phyloP scores from a whole-genome alignment of 1,140 invertebrate genomes.

The Drosophila takahashii region DNA sequence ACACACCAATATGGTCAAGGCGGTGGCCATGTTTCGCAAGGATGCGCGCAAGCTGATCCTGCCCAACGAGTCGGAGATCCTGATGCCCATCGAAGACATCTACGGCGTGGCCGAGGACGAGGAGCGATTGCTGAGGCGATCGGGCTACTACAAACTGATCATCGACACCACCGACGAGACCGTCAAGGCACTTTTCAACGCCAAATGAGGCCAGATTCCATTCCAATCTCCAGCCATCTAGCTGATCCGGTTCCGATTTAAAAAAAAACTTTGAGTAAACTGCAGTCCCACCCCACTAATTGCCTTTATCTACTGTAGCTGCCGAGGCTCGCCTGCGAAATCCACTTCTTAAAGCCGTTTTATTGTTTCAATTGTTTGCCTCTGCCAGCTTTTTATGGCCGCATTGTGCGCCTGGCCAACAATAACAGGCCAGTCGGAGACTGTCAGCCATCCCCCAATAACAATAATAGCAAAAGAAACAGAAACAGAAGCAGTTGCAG shows the following conservation, averaged over 20 bases:
- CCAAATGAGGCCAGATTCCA: conserved; percentile 34
- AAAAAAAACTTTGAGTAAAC: conserved; percentile 30
- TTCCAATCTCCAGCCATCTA: background rate
- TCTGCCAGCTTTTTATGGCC: conserved; percentile 69
- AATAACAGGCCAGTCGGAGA: conserved; percentile 45
- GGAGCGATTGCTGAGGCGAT: conserved; percentile 52
- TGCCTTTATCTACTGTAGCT: conserved; percentile 56
- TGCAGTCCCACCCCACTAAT: conserved; percentile 36
- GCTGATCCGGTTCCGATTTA: conserved; percentile 15
- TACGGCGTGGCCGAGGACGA: conserved; percentile 75
- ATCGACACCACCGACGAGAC: conserved; percentile 69
- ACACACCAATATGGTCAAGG: conserved; percentile 69
- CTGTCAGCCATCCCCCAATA: conserved; percentile 32
- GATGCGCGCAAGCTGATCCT: conserved; percentile 74
- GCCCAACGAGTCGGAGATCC: conserved; percentile 75
- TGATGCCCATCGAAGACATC: conserved; percentile 77
- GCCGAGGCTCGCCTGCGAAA: background rate
- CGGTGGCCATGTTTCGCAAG: conserved; percentile 76
- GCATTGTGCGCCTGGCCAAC: conserved; percentile 66
- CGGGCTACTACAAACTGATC: conserved; percentile 67
- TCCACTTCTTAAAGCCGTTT: conserved; percentile 66
- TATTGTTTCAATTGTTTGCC: conserved; percentile 77
- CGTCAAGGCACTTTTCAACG: conserved; percentile 69
- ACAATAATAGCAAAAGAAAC: conserved; percentile 19
- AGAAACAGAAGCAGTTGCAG: conserved; percentile 16